Conservation (phyloP, 2,797 vertebrate species). For the Cephalopachus bancanus region DNA sequence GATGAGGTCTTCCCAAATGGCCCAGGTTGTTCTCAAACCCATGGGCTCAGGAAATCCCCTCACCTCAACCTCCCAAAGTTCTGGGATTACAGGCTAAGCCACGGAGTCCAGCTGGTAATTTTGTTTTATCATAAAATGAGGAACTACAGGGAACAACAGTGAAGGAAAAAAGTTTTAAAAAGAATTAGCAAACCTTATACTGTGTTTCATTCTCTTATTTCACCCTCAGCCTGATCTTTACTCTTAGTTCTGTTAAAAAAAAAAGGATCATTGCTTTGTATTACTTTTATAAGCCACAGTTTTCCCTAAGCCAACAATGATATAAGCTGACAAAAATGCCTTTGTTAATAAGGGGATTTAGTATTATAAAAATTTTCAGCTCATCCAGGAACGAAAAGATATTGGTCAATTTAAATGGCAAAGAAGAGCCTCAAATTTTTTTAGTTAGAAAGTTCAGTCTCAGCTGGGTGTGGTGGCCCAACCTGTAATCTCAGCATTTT, state of each 20-base stretch:
- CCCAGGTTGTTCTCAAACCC: too few relatives aligned
- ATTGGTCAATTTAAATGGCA: not conserved
- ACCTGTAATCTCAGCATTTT: too few relatives aligned
- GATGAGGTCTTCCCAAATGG: too few relatives aligned
- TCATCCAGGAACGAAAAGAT: not conserved
- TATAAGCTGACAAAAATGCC: slow-evolving; percentile 25
- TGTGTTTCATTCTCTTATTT: not conserved
- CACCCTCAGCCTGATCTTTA: not conserved
- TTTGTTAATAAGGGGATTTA: slow-evolving; percentile 40
- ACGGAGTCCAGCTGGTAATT: too few relatives aligned
- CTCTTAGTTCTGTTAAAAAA: not conserved
- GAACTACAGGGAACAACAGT: not conserved
- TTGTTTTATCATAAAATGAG: not conserved
- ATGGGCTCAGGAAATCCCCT: too few relatives aligned
- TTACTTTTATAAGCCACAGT: not conserved
- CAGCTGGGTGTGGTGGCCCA: not conserved
- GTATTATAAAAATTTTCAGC: not conserved
- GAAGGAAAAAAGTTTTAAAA: not conserved
- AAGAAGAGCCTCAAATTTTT: not conserved
- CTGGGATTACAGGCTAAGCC: too few relatives aligned
- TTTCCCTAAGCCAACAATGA: not conserved
- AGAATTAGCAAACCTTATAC: not conserved
- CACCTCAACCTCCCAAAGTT: too few relatives aligned
- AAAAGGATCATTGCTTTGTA: not conserved
- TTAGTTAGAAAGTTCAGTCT: not conserved